Conservation (phyloP, 2,797 vertebrate species). For the Phalloptychus januarius region DNA sequence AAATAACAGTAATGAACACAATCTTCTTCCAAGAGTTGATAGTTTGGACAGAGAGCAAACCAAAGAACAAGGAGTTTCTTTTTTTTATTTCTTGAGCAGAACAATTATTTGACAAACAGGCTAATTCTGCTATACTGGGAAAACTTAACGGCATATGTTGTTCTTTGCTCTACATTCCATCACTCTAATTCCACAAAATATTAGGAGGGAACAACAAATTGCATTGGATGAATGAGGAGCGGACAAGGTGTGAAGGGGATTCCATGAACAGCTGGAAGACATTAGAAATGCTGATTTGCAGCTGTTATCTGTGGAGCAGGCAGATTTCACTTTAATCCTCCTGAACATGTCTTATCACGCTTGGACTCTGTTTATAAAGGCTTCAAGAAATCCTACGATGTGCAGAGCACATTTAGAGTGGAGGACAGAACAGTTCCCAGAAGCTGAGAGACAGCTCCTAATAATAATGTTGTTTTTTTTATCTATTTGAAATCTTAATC, state of each 20-base stretch:
- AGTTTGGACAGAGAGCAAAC: constrained; percentile 62
- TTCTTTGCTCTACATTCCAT: constrained; percentile 4
- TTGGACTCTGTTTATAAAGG: constrained; percentile 27
- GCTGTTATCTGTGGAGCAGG: constrained; percentile 43
- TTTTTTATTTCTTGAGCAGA: constrained; percentile 11
- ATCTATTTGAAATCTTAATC: neutral
- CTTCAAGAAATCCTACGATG: neutral
- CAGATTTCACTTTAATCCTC: constrained; percentile 48
- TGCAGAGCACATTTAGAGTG: neutral
- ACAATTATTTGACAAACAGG: constrained; percentile 46
- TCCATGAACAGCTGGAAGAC: constrained; percentile 58
- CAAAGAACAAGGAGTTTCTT: constrained; percentile 65
- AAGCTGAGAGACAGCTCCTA: neutral
- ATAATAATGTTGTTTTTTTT: neutral
- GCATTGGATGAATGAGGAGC: constrained; percentile 40
- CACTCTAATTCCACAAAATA: constrained; percentile 20
- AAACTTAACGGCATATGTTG: neutral
- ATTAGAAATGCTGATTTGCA: constrained; percentile 46
- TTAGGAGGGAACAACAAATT: constrained; percentile 39
- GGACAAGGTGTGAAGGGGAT: constrained; percentile 56
- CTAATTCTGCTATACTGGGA: constrained; percentile 3
- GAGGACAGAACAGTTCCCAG: neutral
- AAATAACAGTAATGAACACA: constrained; percentile 75
- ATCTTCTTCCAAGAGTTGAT: constrained; percentile 63
- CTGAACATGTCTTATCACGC: constrained; percentile 62